Base-by-base conservation (phyloP, 2,888 invertebrate genomes). In the Elegia similella region DNA sequence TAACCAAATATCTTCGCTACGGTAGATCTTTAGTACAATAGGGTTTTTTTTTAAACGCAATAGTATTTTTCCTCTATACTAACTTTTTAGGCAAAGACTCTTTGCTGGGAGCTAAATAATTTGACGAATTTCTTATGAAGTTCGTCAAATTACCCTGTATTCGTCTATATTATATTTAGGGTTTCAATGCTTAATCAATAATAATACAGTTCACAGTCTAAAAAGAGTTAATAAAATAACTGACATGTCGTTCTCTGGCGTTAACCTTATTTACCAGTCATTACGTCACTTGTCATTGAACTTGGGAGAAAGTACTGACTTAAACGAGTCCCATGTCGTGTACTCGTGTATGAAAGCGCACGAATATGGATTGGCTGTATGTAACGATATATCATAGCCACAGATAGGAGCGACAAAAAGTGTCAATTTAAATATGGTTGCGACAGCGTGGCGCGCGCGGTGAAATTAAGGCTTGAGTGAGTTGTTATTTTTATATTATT, bases 281-380 rank as follows among this genome's bases (percentile, higher is more conserved):
- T 60, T 58, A 43, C 61, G 68, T 58, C 70, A 63, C 67, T 71
- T 73, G 68, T 66, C 70, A 71, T 69, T 74, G 74, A 77, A 75
- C 73, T 76, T 73, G 70, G 64, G 79, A 68, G 80, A 79, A 80
- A 80, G 80, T 78, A 62, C 46, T 59, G 29, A 44, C 15, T 42
- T 46, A 44, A 46, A 13, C 55, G 59, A 63, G 65, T 68, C 62
- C 67, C 38, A 38, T 38, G 38, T 65, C 62, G 62, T 66, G 62
- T 32, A 13, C 32, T 32, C 47, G 47, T 46, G 48, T 50, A 75
- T 64, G 78, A 80, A 80, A 78, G 78, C 75, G 62, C 65, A 69
- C 73, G 61, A 63, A 75, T 72, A 73, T 65, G 68, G 69, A 67
- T 67, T 58, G 50, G 55, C 46, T 38, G 56, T 42, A 47, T 47